These are phyloP conservation scores for Protosalanx chinensis DNA, from an alignment of 2,797 vertebrate species.

Conservation along the genomic window DNA sequence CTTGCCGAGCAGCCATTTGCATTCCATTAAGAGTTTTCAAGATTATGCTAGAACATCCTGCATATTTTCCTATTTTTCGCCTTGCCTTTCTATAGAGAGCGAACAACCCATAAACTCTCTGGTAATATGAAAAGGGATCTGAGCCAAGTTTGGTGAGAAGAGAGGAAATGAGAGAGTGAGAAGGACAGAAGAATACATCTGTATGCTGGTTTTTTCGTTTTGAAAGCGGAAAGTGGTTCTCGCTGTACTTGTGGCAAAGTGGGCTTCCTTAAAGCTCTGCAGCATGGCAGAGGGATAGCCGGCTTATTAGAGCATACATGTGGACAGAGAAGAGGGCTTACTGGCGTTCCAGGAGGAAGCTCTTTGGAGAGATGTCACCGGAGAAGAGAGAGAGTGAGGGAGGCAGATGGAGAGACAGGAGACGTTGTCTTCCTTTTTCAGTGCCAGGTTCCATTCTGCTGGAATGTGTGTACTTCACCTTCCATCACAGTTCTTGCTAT, in stretches of 20 bases:
- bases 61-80: conserved; percentile 38
- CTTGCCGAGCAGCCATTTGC: neutral
- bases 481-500: no score
- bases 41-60: neutral
- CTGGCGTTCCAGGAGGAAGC: neutral
- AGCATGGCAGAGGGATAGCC: conserved; percentile 1
- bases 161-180: conserved; percentile 2
- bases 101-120: conserved; percentile 16
- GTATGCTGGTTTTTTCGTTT: conserved; percentile 33
- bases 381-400: no score
- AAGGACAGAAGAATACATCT: conserved; percentile 4
- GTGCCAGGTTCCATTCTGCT: no score
- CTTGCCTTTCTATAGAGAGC: conserved; percentile 20
- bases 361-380: no score
- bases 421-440: no score
- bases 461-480: no score
- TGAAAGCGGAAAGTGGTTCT: conserved; percentile 21
- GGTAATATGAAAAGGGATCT: conserved; percentile 43
- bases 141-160: conserved; percentile 34
- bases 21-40: conserved; percentile 12
- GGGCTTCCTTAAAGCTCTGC: conserved; percentile 11
- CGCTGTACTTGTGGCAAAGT: conserved; percentile 11
- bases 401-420: no score
- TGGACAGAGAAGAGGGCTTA: neutral
- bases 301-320: conserved; percentile 8